phyloP scores from a whole-genome alignment of 2,113 vertebrate genomes.

The Hydrochoerus hydrochaeris region DNA sequence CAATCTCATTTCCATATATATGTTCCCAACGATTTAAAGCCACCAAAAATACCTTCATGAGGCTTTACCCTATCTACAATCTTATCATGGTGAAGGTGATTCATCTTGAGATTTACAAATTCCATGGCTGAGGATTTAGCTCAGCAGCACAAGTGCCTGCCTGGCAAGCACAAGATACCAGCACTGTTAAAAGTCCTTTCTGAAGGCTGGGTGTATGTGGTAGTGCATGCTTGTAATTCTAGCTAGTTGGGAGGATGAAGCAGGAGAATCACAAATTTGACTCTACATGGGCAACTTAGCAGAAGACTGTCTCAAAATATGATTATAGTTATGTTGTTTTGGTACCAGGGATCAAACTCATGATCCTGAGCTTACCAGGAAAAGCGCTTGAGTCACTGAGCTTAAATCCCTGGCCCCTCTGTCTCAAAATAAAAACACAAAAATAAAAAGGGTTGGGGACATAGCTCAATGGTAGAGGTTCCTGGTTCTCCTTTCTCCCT shows the following conservation, averaged over 20 bases:
- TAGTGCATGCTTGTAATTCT: neutral
- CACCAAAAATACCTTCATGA: neutral
- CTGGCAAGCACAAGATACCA: neutral
- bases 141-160: no score
- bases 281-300: neutral
- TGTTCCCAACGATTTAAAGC: conserved; percentile 17
- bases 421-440: neutral
- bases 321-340: no score
- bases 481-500: neutral
- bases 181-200: neutral
- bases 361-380: no score
- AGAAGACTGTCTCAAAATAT: no score
- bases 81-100: neutral
- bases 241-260: neutral
- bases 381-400: no score
- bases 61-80: neutral
- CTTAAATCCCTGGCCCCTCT: no score
- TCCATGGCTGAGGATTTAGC: neutral
- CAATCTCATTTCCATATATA: neutral
- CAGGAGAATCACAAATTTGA: neutral
- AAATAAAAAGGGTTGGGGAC: neutral
- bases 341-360: no score
- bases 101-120: neutral
- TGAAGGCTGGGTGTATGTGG: neutral
- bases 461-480: neutral